phyloP scores from a whole-genome alignment of 2,888 invertebrate species.

The Synergus umbraculus region DNA sequence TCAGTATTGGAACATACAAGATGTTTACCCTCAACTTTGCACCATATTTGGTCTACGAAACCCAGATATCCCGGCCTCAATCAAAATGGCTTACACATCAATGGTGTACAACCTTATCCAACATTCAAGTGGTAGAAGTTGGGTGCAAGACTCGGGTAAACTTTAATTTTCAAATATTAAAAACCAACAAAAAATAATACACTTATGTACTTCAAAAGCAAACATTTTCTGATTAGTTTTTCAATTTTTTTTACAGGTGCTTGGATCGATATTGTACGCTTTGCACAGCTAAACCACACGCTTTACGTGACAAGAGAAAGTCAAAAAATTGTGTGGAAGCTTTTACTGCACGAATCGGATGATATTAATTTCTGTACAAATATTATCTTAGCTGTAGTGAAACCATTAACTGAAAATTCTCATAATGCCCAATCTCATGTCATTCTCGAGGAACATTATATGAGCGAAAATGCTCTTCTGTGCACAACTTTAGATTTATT shows the following conservation, averaged over 20 bases:
- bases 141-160: slow-evolving; percentile 78
- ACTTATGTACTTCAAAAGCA: neutral
- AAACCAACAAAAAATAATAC: slow-evolving; percentile 5
- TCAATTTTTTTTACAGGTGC: slow-evolving; percentile 76
- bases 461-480: slow-evolving; percentile 74
- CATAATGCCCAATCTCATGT: slow-evolving; percentile 72
- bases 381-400: slow-evolving; percentile 80
- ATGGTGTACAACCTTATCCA: slow-evolving; percentile 81
- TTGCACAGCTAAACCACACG: slow-evolving; percentile 84
- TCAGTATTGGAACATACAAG: slow-evolving; percentile 79
- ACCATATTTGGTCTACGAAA: slow-evolving; percentile 68
- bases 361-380: slow-evolving; percentile 78
- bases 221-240: neutral
- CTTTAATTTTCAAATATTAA: neutral
- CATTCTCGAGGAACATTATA: slow-evolving; percentile 76
- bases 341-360: slow-evolving; percentile 65
- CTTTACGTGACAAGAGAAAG: slow-evolving; percentile 85
- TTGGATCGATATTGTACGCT: slow-evolving; percentile 83
- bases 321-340: slow-evolving; percentile 80
- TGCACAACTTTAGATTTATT: slow-evolving; percentile 70
- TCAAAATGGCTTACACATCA: slow-evolving; percentile 84
- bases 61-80: slow-evolving; percentile 79
- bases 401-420: slow-evolving; percentile 81
- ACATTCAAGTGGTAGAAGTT: slow-evolving; percentile 83
- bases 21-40: slow-evolving; percentile 75